Conservation (phyloP, 2,113 vertebrate genomes). For the Pimephales promelas region DNA sequence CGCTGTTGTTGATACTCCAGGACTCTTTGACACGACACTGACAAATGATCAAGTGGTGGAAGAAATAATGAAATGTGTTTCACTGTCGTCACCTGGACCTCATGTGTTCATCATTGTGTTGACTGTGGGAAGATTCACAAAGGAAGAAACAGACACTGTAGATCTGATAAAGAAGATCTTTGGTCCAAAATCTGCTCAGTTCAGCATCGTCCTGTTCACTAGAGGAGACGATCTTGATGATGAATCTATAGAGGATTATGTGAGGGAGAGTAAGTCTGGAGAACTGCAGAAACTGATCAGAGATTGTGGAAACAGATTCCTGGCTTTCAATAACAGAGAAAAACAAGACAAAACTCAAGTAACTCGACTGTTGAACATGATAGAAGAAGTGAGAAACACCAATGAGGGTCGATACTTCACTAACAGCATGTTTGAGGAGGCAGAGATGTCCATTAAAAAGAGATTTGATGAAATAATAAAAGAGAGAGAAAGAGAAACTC, state of each 20-base stretch:
- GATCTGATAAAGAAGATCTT: not conserved
- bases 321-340: too few species aligned
- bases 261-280: not conserved
- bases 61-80: not conserved
- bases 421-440: too few species aligned
- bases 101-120: not conserved
- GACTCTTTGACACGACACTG: not conserved
- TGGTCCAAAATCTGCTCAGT: not conserved
- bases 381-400: too few species aligned
- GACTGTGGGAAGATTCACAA: not conserved
- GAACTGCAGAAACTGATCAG: not conserved
- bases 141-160: not conserved
- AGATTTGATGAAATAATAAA: too few species aligned
- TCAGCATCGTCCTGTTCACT: conserved; percentile 32
- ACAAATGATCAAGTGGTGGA: not conserved
- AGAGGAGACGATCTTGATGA: not conserved
- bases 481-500: too few species aligned
- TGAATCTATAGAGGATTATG: not conserved
- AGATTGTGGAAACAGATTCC: too few species aligned
- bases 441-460: too few species aligned
- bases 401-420: too few species aligned
- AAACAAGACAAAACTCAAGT: too few species aligned
- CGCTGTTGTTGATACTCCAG: conserved; percentile 6
- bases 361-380: too few species aligned
- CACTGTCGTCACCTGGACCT: not conserved